Evolutionary conservation across 2,113 vertebrate genomes (phyloP).

Genomic region (Amblyornis subalaris): DNA sequence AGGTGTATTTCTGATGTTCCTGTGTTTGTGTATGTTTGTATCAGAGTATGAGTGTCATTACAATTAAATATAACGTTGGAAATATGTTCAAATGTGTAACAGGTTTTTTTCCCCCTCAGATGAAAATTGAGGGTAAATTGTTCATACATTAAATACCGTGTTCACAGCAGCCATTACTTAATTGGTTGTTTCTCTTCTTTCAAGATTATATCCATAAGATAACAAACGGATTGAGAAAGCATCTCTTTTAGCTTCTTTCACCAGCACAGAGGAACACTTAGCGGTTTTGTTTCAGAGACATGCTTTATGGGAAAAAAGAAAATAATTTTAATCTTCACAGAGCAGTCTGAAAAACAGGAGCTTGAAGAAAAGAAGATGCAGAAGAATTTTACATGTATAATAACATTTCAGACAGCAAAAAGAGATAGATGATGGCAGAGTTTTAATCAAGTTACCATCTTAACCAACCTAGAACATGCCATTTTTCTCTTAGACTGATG

Average conservation of each 20-base stretch:
- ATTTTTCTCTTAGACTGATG: neutral
- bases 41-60: neutral
- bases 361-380: neutral
- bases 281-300: neutral
- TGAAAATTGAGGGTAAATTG: neutral
- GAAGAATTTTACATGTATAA: neutral
- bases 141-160: neutral
- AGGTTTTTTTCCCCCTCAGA: fast-evolving
- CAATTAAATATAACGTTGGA: neutral
- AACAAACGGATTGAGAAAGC: neutral
- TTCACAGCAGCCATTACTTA: neutral
- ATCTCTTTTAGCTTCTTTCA: neutral
- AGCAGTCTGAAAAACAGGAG: neutral
- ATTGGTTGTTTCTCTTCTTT: neutral
- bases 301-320: neutral
- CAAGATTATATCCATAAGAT: neutral
- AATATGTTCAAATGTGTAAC: neutral
- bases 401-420: neutral
- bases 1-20: neutral
- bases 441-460: neutral
- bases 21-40: neutral
- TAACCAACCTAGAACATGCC: neutral
- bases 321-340: neutral
- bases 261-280: neutral
- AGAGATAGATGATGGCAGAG: neutral